These are phyloP conservation scores for Bambusicola thoracicus DNA, from an alignment of 2,113 vertebrate genomes.

Conservation along the genomic window DNA sequence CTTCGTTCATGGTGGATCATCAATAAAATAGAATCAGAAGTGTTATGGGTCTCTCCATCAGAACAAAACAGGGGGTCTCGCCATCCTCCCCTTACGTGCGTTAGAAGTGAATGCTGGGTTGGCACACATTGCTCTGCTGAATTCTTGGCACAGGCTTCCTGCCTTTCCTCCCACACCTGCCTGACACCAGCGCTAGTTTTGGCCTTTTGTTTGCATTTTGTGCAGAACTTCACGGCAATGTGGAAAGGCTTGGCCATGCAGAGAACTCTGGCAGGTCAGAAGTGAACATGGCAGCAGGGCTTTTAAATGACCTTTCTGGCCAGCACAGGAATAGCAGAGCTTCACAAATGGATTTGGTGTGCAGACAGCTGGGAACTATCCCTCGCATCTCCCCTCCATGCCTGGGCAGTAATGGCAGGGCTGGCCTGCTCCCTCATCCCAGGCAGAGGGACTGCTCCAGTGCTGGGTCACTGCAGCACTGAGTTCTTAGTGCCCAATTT, in stretches of 20 bases:
- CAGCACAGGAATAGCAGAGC: not conserved
- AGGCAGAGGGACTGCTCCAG: accelerated
- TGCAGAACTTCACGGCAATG: not conserved
- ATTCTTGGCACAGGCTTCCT: not conserved
- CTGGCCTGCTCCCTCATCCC: not conserved
- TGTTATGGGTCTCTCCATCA: not conserved
- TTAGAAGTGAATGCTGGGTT: not conserved
- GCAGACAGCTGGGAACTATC: not conserved
- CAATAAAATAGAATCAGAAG: not conserved
- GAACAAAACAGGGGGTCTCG: not conserved
- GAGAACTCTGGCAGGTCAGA: not conserved
- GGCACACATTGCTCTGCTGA: not conserved
- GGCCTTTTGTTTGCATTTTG: not conserved
- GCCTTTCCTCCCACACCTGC: not conserved
- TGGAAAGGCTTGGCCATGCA: not conserved
- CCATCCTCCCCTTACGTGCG: not conserved
- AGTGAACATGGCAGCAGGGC: not conserved
- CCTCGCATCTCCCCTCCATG: not conserved
- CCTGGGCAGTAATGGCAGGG: not conserved
- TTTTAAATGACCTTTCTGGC: not conserved
- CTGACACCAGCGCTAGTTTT: not conserved
- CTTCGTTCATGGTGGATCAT: not conserved
- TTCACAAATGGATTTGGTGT: not conserved
- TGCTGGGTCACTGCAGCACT: not conserved
- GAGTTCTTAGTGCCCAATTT: no score